Evolutionary conservation across 2,888 invertebrate genomes (phyloP).

Genomic region (Frankliniella fusca): DNA sequence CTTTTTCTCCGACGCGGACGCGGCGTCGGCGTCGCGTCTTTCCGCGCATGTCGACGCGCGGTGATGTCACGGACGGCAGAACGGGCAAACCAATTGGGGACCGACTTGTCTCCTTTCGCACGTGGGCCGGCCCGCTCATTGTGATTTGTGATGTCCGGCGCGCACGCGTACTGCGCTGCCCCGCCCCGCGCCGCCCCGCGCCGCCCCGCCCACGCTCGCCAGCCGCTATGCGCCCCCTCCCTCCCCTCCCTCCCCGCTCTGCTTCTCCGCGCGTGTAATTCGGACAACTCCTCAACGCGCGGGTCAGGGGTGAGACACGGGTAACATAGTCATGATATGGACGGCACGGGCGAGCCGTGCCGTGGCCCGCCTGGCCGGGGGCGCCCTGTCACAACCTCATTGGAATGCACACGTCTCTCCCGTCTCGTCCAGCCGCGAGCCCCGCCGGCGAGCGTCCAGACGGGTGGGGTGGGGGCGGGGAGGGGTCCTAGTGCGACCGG

Average conservation of each 20-base stretch:
- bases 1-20: neutral
- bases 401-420: neutral
- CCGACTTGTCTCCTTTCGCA: neutral
- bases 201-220: neutral
- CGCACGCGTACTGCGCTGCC: neutral
- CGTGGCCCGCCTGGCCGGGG: neutral
- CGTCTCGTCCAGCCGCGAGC: neutral
- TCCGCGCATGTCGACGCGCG: neutral
- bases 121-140: neutral
- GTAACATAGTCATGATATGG: too few species aligned
- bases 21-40: neutral
- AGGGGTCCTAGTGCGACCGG: neutral
- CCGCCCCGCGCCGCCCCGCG: neutral
- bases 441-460: neutral
- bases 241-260: neutral
- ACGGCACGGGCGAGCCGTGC: too few species aligned
- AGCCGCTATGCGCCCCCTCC: neutral
- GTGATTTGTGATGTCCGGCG: neutral
- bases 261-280: neutral
- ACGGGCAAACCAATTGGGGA: neutral
- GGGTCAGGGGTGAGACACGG: too few species aligned
- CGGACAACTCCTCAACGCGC: neutral
- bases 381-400: constrained; percentile 13
- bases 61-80: neutral
- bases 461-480: neutral